Conservation (phyloP, 2,888 invertebrate genomes). For the Augiades crinisus region DNA sequence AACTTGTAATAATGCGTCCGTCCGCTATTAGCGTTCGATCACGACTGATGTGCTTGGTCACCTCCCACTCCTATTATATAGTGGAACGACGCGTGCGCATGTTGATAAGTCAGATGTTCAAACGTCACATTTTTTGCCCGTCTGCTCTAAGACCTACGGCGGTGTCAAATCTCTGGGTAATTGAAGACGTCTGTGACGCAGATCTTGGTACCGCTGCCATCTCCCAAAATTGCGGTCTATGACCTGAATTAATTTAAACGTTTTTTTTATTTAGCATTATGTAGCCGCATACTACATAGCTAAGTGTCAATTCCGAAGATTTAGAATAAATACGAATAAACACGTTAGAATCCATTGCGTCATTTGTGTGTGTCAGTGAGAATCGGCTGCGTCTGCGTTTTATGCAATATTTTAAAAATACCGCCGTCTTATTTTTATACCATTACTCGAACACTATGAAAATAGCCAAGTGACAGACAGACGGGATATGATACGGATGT, state of each 20-base stretch:
- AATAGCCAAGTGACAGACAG: constrained; percentile 18
- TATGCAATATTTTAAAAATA: constrained; percentile 18
- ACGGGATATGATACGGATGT: constrained; percentile 21
- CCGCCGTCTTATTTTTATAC: constrained; percentile 4
- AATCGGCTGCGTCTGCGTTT: background rate
- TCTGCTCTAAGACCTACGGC: constrained; percentile 19
- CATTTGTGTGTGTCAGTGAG: background rate
- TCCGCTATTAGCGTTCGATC: constrained; percentile 41
- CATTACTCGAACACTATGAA: constrained; percentile 12
- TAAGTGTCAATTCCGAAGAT: too few relatives aligned
- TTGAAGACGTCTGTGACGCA: constrained; percentile 3
- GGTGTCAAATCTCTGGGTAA: constrained; percentile 4
- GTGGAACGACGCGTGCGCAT: constrained; percentile 45
- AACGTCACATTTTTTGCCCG: constrained; percentile 36
- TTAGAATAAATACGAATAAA: too few relatives aligned
- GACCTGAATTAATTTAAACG: too few relatives aligned
- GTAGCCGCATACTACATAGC: too few relatives aligned
- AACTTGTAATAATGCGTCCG: constrained; percentile 40
- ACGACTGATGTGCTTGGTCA: constrained; percentile 36
- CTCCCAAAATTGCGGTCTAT: too few relatives aligned
- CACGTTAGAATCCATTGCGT: too few relatives aligned
- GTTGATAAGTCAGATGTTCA: constrained; percentile 45
- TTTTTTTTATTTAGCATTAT: too few relatives aligned
- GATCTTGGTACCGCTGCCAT: too few relatives aligned
- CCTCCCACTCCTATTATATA: constrained; percentile 51